Conservation (phyloP, 2,888 invertebrate species). For the Stenodera caucasica region DNA sequence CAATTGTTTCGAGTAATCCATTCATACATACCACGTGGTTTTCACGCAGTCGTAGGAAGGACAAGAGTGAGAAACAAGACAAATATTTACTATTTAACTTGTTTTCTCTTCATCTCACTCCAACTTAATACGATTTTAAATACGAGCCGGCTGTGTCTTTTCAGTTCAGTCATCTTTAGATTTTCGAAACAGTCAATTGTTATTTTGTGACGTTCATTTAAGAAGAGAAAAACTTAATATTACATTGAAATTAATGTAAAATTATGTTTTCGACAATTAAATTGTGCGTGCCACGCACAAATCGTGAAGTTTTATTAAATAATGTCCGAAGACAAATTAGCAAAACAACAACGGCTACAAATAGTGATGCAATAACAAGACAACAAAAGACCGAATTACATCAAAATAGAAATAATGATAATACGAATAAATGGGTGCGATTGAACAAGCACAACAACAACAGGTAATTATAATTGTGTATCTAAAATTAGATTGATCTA, state of each 20-base stretch:
- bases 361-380: constrained; percentile 63
- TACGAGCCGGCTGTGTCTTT: constrained; percentile 35
- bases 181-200: constrained; percentile 5
- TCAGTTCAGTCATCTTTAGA: constrained; percentile 11
- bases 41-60: constrained; percentile 9
- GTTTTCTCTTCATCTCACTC: constrained; percentile 49
- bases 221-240: too few relatives aligned
- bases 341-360: constrained; percentile 64
- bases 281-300: constrained; percentile 39
- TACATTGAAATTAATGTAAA: too few relatives aligned
- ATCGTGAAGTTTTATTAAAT: constrained; percentile 42
- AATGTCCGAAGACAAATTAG: constrained; percentile 56
- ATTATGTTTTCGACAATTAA: constrained; percentile 37
- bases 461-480: too few relatives aligned
- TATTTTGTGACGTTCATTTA: neutral
- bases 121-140: constrained; percentile 39
- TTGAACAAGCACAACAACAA: constrained; percentile 51
- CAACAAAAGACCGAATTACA: constrained; percentile 44
- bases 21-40: neutral
- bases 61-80: constrained; percentile 19
- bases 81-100: constrained; percentile 29
- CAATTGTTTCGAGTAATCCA: neutral
- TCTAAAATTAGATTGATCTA: too few relatives aligned
- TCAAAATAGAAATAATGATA: constrained; percentile 28
- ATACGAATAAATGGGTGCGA: constrained; percentile 48